Percentiles rank a stretch among this genome's conserved stretches.
Conservation (phyloP, 2,797 vertebrate genomes). For the Chaenodraco wilsoni region DNA sequence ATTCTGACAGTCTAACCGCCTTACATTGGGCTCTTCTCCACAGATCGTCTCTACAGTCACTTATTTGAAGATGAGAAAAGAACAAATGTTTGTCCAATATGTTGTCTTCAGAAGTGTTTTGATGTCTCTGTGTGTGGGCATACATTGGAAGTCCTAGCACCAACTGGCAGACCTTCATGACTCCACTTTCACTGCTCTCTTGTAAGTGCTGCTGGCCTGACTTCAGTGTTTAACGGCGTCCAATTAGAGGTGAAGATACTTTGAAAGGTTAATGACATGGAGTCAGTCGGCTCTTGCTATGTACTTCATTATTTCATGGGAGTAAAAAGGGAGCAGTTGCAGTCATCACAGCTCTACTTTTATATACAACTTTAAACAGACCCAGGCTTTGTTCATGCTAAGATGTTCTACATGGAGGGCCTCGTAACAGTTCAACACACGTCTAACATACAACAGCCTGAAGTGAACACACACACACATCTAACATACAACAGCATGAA, state of each 20-base stretch:
- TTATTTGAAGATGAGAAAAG: neutral
- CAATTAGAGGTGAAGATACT: conserved; percentile 52
- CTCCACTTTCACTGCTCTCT: conserved; percentile 27
- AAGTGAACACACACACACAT: too few relatives aligned
- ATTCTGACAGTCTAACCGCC: neutral
- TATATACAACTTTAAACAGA: neutral
- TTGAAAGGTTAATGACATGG: conserved; percentile 46
- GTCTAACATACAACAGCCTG: neutral
- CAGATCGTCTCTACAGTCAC: neutral
- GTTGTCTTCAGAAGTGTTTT: neutral
- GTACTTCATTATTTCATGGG: conserved; percentile 40
- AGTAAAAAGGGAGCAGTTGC: conserved; percentile 6
- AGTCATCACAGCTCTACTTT: conserved; percentile 13
- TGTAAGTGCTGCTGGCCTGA: conserved; percentile 20
- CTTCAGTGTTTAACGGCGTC: conserved; percentile 50
- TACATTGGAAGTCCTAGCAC: conserved; percentile 20
- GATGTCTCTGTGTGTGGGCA: conserved; percentile 4
- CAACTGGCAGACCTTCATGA: conserved; percentile 9
- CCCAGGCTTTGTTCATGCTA: neutral
- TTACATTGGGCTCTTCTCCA: neutral
- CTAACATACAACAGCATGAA: too few relatives aligned
- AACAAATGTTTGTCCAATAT: neutral
- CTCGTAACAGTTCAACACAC: neutral
- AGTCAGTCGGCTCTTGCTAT: conserved; percentile 5
- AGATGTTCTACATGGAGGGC: neutral